phyloP scores from a whole-genome alignment of 2,888 invertebrate genomes.

The Athetis lepigone region DNA sequence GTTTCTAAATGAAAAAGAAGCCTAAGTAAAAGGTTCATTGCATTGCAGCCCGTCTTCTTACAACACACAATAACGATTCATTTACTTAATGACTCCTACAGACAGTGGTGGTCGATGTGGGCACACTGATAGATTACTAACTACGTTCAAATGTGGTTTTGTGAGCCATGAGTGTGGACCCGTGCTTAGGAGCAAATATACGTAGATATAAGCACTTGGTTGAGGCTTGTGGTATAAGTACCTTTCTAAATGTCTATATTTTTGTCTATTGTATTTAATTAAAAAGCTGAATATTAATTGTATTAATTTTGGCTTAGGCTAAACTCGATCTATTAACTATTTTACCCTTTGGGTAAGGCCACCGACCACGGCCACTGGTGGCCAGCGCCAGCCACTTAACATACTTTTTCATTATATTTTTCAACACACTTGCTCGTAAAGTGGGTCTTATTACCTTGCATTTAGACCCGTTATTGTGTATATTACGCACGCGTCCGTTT shows the following conservation, averaged over 20 bases:
- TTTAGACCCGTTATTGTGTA: too few relatives aligned
- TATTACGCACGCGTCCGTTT: too few relatives aligned
- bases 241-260: not conserved
- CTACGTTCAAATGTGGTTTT: constrained; percentile 52
- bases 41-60: constrained; percentile 17
- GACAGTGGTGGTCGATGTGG: constrained; percentile 45
- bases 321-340: too few relatives aligned
- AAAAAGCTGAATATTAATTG: too few relatives aligned
- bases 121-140: constrained; percentile 50
- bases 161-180: constrained; percentile 42
- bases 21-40: not conserved
- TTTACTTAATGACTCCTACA: constrained; percentile 51
- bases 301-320: too few relatives aligned
- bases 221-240: constrained; percentile 28
- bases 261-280: too few relatives aligned
- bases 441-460: too few relatives aligned
- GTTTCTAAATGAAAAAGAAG: not conserved
- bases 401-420: too few relatives aligned
- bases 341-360: too few relatives aligned
- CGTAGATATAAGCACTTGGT: not conserved
- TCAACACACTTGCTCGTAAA: too few relatives aligned
- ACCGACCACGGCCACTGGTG: too few relatives aligned
- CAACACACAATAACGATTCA: constrained; percentile 28
- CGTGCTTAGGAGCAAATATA: constrained; percentile 32
- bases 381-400: too few relatives aligned